These are phyloP conservation scores for Apodemus speciosus DNA, from an alignment of 2,113 vertebrate genomes.

Conservation along the genomic window DNA sequence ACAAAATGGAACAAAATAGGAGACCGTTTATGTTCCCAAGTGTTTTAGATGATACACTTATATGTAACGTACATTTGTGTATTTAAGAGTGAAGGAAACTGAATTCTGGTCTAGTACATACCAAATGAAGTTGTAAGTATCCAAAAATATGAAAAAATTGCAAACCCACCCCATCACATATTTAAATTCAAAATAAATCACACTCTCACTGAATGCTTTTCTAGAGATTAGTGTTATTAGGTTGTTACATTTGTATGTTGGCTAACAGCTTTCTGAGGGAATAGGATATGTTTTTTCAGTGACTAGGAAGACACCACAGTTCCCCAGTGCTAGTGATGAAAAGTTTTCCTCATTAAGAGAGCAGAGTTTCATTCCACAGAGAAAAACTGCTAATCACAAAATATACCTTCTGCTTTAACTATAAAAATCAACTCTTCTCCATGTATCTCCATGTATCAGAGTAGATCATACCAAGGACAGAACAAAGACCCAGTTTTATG, in stretches of 20 bases:
- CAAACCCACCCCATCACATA: neutral
- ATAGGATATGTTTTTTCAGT: slow-evolving; percentile 27
- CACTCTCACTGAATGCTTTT: neutral
- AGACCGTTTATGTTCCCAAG: no score
- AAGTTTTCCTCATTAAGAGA: slow-evolving; percentile 49
- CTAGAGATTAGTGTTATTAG: neutral
- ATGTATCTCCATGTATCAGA: neutral
- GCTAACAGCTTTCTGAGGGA: slow-evolving; percentile 59
- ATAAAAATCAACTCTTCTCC: neutral
- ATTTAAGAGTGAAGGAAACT: neutral
- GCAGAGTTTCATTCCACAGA: neutral
- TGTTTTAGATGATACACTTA: neutral
- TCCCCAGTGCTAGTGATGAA: neutral
- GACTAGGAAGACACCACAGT: neutral
- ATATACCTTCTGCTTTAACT: neutral
- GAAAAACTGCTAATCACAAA: slow-evolving; percentile 18
- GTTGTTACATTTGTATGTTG: neutral
- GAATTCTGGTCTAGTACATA: neutral
- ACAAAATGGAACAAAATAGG: neutral
- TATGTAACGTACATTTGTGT: neutral
- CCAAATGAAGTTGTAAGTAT: neutral
- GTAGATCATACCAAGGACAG: neutral
- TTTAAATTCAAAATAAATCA: slow-evolving; percentile 7
- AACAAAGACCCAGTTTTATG: neutral
- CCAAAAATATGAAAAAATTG: neutral